A percentile compares a stretch with the other conserved stretches of the same genome.
Evolutionary conservation across 2,797 vertebrate genomes (phyloP).

Genomic region (Urocyon cinereoargenteus): DNA sequence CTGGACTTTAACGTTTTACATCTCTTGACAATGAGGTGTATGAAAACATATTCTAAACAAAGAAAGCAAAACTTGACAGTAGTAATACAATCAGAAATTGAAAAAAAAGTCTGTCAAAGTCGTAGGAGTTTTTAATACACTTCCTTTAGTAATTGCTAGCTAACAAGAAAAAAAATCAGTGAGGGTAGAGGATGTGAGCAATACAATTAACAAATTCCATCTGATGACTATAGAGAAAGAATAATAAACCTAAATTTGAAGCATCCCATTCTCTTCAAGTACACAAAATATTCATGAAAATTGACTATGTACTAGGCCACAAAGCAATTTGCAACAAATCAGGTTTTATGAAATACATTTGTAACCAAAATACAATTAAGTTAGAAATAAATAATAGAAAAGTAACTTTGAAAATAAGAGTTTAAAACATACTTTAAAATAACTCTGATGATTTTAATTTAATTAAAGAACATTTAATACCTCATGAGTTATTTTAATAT

Average conservation of each 20-base stretch:
- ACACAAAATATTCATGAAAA: not conserved
- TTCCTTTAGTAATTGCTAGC: not conserved
- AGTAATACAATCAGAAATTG: not conserved
- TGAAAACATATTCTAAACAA: not conserved
- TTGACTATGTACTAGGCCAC: not conserved
- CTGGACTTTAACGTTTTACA: not conserved
- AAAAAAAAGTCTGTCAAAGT: not conserved
- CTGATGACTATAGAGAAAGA: not conserved
- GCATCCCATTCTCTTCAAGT: not conserved
- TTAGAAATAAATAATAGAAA: not conserved
- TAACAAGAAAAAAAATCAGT: not conserved
- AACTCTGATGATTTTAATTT: not conserved
- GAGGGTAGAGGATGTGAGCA: not conserved
- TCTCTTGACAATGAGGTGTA: not conserved
- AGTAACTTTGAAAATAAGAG: not conserved
- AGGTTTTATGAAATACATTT: not conserved
- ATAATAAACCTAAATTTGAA: not conserved
- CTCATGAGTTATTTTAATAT: not conserved
- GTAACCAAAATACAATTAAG: not conserved
- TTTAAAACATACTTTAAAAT: not conserved
- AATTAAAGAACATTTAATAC: not conserved
- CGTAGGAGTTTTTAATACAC: not conserved
- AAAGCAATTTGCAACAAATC: not conserved
- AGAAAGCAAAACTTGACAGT: not conserved
- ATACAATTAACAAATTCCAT: not conserved